Base-by-base conservation (phyloP, 2,888 invertebrate species). In the Drosophila anomalata region DNA sequence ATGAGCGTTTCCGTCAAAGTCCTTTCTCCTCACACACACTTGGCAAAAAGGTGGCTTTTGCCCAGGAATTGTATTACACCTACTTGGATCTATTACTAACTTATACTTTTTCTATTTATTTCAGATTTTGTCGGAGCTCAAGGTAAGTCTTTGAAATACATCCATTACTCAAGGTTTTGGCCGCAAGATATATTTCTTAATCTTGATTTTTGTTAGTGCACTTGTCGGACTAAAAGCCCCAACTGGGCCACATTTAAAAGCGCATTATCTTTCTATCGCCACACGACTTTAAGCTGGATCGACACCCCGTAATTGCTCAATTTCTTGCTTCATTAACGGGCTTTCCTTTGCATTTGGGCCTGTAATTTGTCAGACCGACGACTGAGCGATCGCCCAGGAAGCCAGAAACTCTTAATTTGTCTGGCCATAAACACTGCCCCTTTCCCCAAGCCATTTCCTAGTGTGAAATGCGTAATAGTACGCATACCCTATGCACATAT, bases 181-280 rank as follows among this genome's bases (percentile, higher is more conserved):
- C 29, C 29, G 9, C 9, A 17, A 41, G 17, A 8, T 9, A 17
- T 6, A 11, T 44, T 22, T 44, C 12, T 17, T 8, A 44, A 44
- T 44, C 44, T 22, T 9, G 2, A 2, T 60, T 59, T 46, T 36
- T 12, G 4, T 3, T 5, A 48, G 62, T 48, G 61, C 41, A 24
- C 20, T 29, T 29, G 8, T 20, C 3, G 20, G 41, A 8, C 59
- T 70, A 52, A 39, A 69, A 76, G 61, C 55, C 66, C 66, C 63
- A 77, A 55, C 48, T 62, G 63, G 26, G 39, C 50, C 56, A 55
- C 70, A 54, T 79, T 79, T 71, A 73, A 73, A 85, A 78, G 58
- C 70, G 58, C 70, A 79, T 85, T 82, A 85, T 56, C 41, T 65
- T 56, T 59, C 47, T 44, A 52, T 65, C 55, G 41, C 31, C 48